Evolutionary conservation across 2,888 invertebrate genomes (phyloP), one percentile per base, ranked within the genome.

Genomic region (Tanytarsus gracilentus): DNA sequence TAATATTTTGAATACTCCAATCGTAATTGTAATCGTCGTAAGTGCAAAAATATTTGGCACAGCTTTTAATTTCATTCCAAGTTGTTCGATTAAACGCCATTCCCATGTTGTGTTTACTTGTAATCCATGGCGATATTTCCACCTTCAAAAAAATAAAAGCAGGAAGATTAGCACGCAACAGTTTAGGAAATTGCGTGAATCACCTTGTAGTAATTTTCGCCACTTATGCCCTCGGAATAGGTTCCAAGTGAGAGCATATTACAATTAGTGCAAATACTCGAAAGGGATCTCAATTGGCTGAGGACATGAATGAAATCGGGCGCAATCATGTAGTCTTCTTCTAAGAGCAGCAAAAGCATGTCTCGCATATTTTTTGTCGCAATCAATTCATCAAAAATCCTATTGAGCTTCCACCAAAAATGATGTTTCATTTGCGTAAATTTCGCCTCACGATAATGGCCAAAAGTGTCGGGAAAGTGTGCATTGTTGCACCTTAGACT

Each of bases 1-100:
- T 91, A 58, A 96, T 80, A 71, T 93, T 89, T 65, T 95, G 85
- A 64, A 99, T 75, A 1, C 96, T 95, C 88, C 98, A 99, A 69
- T 99, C 98, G 98, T 98, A 99, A 71, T 99, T 99, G 74, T 99
- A 99, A 70, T 99, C 99, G 69, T 99, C 99, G 74, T 93, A 97
- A 2, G 85, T 83, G 74, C 98, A 99, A 74, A 98, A 99, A 69
- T 87, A 83, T 26, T 85, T 78, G 6, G 88, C 84, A 69, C 95
- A 88, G 26, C 79, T 80, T 68, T 87, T 82, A 48, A 98, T 83
- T 65, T 84, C 82, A 61, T 79, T 78, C 96, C 97, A 99, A 1
- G 94, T 86, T 1, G 83, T 82, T 23, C 88, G 81, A 71, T 93
- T 91, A 68, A 98, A 88, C 0, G 90, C 94, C 84, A 99, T 96